These are phyloP conservation scores for Pseudochromis fuscus DNA, from an alignment of 2,797 vertebrate species.

Conservation along the genomic window DNA sequence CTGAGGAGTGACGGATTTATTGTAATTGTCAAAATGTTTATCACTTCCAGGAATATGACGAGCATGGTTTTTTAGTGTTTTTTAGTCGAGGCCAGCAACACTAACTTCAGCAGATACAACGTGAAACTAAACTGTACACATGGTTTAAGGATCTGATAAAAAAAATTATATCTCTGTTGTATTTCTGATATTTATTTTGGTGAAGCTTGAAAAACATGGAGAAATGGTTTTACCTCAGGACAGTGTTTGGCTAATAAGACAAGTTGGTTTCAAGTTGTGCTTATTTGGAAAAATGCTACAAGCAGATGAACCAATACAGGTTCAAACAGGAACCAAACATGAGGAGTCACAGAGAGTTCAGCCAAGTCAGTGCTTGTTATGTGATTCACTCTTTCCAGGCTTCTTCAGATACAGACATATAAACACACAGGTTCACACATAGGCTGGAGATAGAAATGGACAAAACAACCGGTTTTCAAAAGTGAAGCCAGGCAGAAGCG, in stretches of 20 bases:
- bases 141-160: not conserved
- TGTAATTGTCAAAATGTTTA: not conserved
- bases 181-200: slow-evolving; percentile 28
- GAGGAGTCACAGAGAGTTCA: slow-evolving; percentile 43
- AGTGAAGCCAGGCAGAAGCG: too few species aligned
- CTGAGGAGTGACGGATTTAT: not conserved
- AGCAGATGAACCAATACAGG: not conserved
- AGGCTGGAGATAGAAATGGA: too few species aligned
- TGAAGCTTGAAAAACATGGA: slow-evolving; percentile 13
- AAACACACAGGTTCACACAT: not conserved
- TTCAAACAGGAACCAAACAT: not conserved
- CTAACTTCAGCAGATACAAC: not conserved
- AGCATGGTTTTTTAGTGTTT: too few species aligned
- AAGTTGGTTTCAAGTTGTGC: not conserved
- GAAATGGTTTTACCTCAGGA: not conserved
- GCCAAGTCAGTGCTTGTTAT: not conserved
- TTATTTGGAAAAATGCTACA: not conserved
- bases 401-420: not conserved
- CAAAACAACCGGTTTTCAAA: too few species aligned
- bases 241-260: slow-evolving; percentile 24
- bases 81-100: not conserved
- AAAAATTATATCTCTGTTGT: slow-evolving; percentile 4
- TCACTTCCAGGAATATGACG: too few species aligned
- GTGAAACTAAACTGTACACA: not conserved
- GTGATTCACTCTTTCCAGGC: slow-evolving; percentile 1